These are phyloP conservation scores for Agrochola circellaris DNA, from an alignment of 2,888 invertebrate species.

Conservation along the genomic window DNA sequence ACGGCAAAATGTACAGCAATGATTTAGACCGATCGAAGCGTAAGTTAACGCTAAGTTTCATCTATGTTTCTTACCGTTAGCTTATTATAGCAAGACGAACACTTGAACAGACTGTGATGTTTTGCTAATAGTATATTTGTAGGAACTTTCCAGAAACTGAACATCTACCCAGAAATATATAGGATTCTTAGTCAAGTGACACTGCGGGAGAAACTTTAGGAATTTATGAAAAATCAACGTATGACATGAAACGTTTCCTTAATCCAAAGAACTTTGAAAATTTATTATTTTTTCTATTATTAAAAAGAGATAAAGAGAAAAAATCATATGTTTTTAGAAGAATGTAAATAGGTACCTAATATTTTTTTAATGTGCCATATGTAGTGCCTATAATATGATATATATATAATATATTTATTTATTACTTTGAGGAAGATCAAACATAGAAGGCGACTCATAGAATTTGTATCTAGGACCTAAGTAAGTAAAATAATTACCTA, in stretches of 20 bases:
- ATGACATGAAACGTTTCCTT: background rate
- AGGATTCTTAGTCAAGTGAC: background rate
- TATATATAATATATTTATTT: constrained; percentile 23
- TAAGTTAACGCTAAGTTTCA: background rate
- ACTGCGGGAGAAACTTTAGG: constrained; percentile 25
- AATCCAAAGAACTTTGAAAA: background rate
- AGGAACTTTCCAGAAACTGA: constrained; percentile 21
- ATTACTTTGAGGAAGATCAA: constrained; percentile 24
- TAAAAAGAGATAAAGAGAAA: background rate
- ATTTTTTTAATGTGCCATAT: constrained; percentile 12
- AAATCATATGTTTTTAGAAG: constrained; percentile 2
- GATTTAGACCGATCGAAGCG: background rate
- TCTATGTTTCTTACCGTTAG: background rate
- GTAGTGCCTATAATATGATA: background rate
- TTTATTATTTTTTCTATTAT: background rate
- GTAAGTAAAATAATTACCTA: constrained; percentile 20
- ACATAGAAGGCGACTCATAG: background rate
- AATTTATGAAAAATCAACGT: background rate
- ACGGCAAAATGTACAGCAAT: background rate
- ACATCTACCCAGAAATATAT: background rate
- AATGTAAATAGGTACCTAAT: background rate
- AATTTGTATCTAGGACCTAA: constrained; percentile 28
- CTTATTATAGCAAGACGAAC: background rate
- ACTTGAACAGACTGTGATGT: constrained; percentile 9
- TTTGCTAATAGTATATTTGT: constrained; percentile 37